Evolutionary conservation across 2,888 invertebrate genomes (phyloP).

Genomic region (Euproctis similis): DNA sequence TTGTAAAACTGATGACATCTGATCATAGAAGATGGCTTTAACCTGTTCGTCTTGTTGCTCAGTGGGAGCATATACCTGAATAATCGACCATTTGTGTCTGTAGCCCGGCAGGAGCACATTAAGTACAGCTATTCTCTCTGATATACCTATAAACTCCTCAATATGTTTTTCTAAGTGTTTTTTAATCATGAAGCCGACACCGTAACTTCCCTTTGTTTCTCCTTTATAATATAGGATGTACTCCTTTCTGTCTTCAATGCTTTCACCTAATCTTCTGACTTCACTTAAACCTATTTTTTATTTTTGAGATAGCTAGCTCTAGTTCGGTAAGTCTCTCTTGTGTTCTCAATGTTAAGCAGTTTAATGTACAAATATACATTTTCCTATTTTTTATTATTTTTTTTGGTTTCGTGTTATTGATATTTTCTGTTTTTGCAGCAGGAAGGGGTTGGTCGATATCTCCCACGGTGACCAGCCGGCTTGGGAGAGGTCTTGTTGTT

Average conservation of each 20-base stretch:
- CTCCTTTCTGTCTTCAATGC: too few relatives aligned
- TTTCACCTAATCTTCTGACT: too few relatives aligned
- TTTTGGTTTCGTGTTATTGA: slow-evolving; percentile 2
- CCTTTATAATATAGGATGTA: too few relatives aligned
- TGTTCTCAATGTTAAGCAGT: too few relatives aligned
- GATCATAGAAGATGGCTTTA: slow-evolving; percentile 6
- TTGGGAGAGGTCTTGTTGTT: slow-evolving; percentile 1
- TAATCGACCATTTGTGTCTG: slow-evolving; percentile 7
- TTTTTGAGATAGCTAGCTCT: slow-evolving; percentile 1
- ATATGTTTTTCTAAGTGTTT: slow-evolving; percentile 2
- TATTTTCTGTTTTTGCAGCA: slow-evolving; percentile 6
- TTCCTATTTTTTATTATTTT: slow-evolving; percentile 3
- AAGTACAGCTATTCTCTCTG: too few relatives aligned
- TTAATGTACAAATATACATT: slow-evolving; percentile 1
- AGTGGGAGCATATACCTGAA: slow-evolving; percentile 9
- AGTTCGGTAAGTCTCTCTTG: slow-evolving; percentile 1
- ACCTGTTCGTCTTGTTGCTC: slow-evolving; percentile 3
- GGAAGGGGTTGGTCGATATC: slow-evolving; percentile 6
- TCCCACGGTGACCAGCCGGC: too few relatives aligned
- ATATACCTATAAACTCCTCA: too few relatives aligned
- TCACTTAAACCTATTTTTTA: slow-evolving; percentile 1
- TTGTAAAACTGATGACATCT: slow-evolving; percentile 2
- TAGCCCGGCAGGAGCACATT: slow-evolving; percentile 1
- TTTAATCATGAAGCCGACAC: too few relatives aligned
- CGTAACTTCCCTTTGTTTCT: too few relatives aligned